phyloP scores from a whole-genome alignment of 2,113 vertebrate genomes.

The Corapipo altera region DNA sequence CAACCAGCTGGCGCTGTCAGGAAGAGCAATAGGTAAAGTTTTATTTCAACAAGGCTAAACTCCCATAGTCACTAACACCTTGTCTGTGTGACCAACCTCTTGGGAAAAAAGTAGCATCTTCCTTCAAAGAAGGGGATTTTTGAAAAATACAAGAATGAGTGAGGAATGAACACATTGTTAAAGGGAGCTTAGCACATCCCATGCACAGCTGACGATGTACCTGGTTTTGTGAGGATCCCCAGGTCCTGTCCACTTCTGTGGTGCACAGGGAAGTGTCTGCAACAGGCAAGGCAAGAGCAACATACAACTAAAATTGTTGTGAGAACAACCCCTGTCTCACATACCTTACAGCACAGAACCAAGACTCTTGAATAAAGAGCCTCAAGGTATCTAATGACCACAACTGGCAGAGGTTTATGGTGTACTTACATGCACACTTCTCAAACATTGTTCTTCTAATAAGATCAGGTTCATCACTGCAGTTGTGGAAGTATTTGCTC shows the following conservation, averaged over 20 bases:
- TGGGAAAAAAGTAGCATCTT: neutral
- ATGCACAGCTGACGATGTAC: fast-evolving
- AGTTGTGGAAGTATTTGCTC: neutral
- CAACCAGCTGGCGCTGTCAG: neutral
- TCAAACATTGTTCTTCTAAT: neutral
- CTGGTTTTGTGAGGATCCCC: neutral
- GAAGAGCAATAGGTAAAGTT: neutral
- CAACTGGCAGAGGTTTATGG: neutral
- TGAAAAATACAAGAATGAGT: neutral
- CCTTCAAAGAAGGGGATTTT: neutral
- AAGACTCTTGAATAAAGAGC: neutral
- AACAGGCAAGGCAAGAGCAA: neutral
- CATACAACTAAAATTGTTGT: neutral
- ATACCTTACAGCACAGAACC: fast-evolving
- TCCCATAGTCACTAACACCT: neutral
- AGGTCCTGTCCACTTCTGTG: neutral
- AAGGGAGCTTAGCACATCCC: neutral
- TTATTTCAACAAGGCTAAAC: neutral
- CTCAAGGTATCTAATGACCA: neutral
- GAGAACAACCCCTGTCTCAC: neutral
- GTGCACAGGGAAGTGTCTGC: neutral
- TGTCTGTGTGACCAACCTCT: neutral
- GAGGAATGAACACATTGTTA: neutral
- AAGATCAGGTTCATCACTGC: neutral
- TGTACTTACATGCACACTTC: neutral